Percentiles rank a stretch among this genome's conserved stretches.
phyloP scores from a whole-genome alignment of 2,888 invertebrate species.

The Plusia festucae region DNA sequence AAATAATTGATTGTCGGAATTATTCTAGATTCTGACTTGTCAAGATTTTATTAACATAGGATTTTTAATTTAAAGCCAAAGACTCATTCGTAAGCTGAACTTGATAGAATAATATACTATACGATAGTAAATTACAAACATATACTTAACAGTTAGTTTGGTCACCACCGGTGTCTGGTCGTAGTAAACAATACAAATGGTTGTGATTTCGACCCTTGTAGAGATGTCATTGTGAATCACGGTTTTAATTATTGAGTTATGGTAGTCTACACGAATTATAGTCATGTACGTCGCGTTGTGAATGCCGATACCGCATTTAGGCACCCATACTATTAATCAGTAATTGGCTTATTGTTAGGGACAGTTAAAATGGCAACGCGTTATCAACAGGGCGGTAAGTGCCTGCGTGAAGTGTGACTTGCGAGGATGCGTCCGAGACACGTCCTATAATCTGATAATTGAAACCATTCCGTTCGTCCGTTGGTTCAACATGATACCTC shows the following conservation, averaged over 20 bases:
- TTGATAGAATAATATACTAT: no score
- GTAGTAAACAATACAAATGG: background rate
- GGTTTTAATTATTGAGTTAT: background rate
- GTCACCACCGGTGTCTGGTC: no score
- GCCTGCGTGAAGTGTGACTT: background rate
- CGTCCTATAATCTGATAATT: no score
- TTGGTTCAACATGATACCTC: no score
- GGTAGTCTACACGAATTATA: background rate
- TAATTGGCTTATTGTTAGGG: conserved; percentile 43
- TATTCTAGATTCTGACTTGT: no score
- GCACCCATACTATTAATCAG: conserved; percentile 21
- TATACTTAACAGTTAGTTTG: no score
- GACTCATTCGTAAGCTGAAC: no score
- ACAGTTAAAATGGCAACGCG: conserved; percentile 41
- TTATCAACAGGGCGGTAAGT: conserved; percentile 19
- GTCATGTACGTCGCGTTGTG: conserved; percentile 8
- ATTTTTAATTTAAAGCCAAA: no score
- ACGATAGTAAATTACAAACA: no score
- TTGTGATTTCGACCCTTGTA: background rate
- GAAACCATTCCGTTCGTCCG: no score
- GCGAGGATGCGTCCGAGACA: conserved; percentile 6
- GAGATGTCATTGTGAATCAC: background rate
- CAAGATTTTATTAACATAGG: no score
- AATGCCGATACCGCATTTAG: conserved; percentile 13
- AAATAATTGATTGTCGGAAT: no score